Evolutionary conservation across 2,888 invertebrate genomes (phyloP), one percentile per base, ranked within the genome.

Genomic region (Patella caerulea): DNA sequence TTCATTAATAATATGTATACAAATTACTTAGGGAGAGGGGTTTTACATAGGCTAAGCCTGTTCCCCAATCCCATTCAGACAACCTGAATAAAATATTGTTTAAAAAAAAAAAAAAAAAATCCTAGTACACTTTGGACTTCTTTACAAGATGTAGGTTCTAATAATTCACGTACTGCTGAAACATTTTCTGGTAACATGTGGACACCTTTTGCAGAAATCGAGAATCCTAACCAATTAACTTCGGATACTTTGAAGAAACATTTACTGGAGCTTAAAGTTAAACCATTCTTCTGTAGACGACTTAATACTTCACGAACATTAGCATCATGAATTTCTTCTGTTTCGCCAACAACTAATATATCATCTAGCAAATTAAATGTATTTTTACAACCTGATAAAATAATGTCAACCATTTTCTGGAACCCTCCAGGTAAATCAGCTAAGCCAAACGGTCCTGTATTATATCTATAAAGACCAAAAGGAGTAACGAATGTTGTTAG

Each of bases 201-300:
- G n/a, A 59, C 59, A 59, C 59, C 59, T n/a, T 59, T 15, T 2
- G 59, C 17, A 59, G 59, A 59, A 59, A 59, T 59, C 17, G 17
- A n/a, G 19, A 59, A 59, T n/a, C 59, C 59, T 59, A 59, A 59
- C 59, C 59, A 59, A 59, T 59, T 59, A 11, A 59, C 59, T 59
- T 59, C 59, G 5, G 17, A 5, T n/a, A 59, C 59, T 59, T 59
- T 59, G 15, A 59, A 59, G n/a, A 59, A 59, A 59, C 59, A 59
- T 59, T 59, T 59, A n/a, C 17, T n/a, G 17, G 65, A 65, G n/a
- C 65, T 65, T 65, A 65, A 3, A 65, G n/a, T n/a, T 19, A 65
- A 24, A 65, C 65, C 59, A 59, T 59, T 17, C 34, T 56, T 17
- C 17, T 56, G 56, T 56, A 56, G 17, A 17, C 56, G 56, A 15